A percentile compares a stretch with the other conserved stretches of the same genome.
These are phyloP conservation scores for Calyptommatus sinebrachiatus DNA, from an alignment of 2,113 vertebrate species.

Conservation along the genomic window DNA sequence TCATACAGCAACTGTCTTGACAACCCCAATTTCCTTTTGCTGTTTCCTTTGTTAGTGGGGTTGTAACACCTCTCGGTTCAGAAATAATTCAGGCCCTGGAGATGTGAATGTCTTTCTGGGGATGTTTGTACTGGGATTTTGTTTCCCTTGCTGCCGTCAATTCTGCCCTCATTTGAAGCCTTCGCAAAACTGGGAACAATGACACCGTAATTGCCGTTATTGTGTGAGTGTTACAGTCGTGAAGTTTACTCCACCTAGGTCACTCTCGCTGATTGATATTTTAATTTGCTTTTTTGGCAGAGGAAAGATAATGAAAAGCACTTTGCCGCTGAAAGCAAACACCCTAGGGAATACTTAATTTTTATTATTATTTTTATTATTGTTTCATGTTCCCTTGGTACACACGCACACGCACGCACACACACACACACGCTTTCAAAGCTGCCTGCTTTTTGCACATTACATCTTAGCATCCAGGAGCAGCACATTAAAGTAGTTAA, in stretches of 20 bases:
- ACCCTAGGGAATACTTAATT: slow-evolving; percentile 33
- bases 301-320: slow-evolving; percentile 43
- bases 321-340: slow-evolving; percentile 29
- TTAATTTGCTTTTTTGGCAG: slow-evolving; percentile 50
- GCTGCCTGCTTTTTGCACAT: neutral
- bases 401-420: too few species aligned
- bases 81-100: slow-evolving; percentile 1
- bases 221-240: slow-evolving; percentile 32
- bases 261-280: slow-evolving; percentile 43
- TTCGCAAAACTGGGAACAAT: neutral
- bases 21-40: slow-evolving; percentile 3
- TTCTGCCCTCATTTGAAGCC: slow-evolving; percentile 36
- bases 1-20: neutral
- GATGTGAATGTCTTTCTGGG: slow-evolving; percentile 5
- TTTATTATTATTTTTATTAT: neutral
- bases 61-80: neutral
- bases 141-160: slow-evolving; percentile 7
- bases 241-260: slow-evolving; percentile 46
- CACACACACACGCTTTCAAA: neutral
- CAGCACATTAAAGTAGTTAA: slow-evolving; percentile 4
- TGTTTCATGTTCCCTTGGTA: neutral
- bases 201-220: slow-evolving; percentile 39
- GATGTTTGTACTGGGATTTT: neutral
- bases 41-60: slow-evolving; percentile 12
- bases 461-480: slow-evolving; percentile 9